These are phyloP conservation scores for Drosophila micromelanica DNA, from an alignment of 1,140 invertebrate genomes.

Conservation along the genomic window DNA sequence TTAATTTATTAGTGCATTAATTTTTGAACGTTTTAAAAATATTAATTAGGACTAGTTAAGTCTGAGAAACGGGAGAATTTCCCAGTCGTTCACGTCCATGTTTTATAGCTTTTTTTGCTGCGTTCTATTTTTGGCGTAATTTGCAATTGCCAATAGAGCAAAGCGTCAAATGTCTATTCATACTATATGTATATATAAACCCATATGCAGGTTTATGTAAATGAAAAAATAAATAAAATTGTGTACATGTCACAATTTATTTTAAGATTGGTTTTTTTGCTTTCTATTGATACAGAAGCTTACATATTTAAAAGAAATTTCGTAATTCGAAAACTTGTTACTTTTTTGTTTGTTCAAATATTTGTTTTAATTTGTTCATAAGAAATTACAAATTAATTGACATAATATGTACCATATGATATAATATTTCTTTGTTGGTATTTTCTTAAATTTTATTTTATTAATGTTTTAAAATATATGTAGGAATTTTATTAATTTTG, in stretches of 20 bases:
- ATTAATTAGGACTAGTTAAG: neutral
- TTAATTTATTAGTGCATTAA: too few species aligned
- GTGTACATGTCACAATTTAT: slow-evolving; percentile 2
- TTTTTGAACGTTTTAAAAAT: too few species aligned
- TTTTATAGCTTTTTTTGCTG: slow-evolving; percentile 18
- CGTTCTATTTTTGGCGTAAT: slow-evolving; percentile 32
- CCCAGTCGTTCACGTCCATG: neutral
- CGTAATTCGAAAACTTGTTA: too few species aligned
- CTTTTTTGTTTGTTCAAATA: too few species aligned
- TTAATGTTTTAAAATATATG: too few species aligned
- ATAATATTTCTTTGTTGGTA: too few species aligned
- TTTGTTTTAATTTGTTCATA: too few species aligned
- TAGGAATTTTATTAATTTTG: too few species aligned
- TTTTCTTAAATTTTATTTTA: too few species aligned
- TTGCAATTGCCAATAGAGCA: slow-evolving; percentile 8
- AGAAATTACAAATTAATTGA: too few species aligned
- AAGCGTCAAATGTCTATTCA: slow-evolving; percentile 6
- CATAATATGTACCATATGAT: too few species aligned
- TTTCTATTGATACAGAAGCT: neutral
- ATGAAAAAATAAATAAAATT: slow-evolving; percentile 40
- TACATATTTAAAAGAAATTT: neutral
- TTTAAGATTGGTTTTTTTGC: slow-evolving; percentile 1
- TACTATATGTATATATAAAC: neutral
- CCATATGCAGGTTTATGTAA: slow-evolving; percentile 42
- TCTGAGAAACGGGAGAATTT: neutral